A percentile compares a stretch with the other conserved stretches of the same genome.
These are phyloP conservation scores for Archivesica marissinica DNA, from an alignment of 1,140 invertebrate species.

Conservation along the genomic window DNA sequence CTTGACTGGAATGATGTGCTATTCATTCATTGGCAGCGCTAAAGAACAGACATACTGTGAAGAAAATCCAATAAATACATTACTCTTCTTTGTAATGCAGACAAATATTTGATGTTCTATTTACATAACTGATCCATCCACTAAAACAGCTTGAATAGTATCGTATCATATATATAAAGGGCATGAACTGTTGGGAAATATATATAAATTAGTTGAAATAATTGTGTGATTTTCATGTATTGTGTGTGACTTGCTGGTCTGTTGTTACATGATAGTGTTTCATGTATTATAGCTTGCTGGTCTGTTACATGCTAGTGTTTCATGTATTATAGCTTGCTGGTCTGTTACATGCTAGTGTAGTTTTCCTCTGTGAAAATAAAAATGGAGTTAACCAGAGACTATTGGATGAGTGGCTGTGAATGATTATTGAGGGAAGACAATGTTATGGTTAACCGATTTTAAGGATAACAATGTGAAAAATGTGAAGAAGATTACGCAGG, in stretches of 20 bases:
- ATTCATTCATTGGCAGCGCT: neutral
- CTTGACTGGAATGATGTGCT: constrained; percentile 7
- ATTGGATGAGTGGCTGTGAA: constrained; percentile 7
- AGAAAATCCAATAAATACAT: constrained; percentile 31
- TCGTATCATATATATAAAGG: no score
- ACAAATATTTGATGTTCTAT: constrained; percentile 53
- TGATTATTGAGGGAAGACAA: constrained; percentile 33
- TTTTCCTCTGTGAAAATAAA: no score
- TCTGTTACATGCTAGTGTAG: no score
- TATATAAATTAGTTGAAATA: neutral
- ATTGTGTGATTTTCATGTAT: neutral
- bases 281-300: no score
- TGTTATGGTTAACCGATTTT: constrained; percentile 53
- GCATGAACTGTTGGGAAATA: constrained; percentile 11
- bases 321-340: no score
- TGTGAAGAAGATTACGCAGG: constrained; percentile 53
- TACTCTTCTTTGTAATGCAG: constrained; percentile 7
- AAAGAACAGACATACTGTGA: constrained; percentile 9
- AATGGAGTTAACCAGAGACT: neutral
- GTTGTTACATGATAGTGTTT: no score
- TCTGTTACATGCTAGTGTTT: no score
- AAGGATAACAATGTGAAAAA: constrained; percentile 40
- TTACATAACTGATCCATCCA: constrained; percentile 33
- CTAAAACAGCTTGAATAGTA: no score
- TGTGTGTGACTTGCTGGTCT: neutral